Base-by-base conservation (phyloP, 2,113 vertebrate genomes). In the Ptilonorhynchus violaceus region DNA sequence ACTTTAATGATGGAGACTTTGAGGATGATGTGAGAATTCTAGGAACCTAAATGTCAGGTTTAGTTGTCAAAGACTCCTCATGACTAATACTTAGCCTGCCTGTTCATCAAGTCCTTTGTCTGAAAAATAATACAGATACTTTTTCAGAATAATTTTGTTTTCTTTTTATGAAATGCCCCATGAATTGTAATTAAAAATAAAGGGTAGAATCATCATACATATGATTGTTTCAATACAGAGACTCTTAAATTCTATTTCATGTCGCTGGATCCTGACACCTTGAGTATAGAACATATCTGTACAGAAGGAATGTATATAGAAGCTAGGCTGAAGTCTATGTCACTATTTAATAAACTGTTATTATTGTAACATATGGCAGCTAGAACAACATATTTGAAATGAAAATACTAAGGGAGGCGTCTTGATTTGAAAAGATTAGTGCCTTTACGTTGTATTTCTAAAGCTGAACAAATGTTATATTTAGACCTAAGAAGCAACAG, bases 401-500 rank as follows among this genome's bases (percentile, higher is more conserved):
- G 85, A 97, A 97, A 97, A 97, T 97, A 75, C 16, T 90, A 92
- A 93, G 70, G 75, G 90, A 83, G 58, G 37, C 73, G 92, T 97
- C 95, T 85, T 85, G 94, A 97, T 97, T 97, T 98, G 94, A 98
- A 98, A 98, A 97, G 97, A 97, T 97, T 97, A 93, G 76, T 97
- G 95, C 85, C 93, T 92, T 97, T 97, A 93, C 91, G 92, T 96
- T 98, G 75, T 94, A 97, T 78, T 97, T 97, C 96, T 97, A 97
- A 98, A 98, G 93, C 92, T 94, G 95, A 98, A 96, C 96, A 97
- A 97, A 97, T 97, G 97, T 96, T 98, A 97, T 97, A 97, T 98
- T 98, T 98, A 98, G 96, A 92, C 68, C 53, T 97, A 97, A 93
- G 96, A 96, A 95, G 97, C 96, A 97, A 98, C 94, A 97, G 97